These are phyloP conservation scores for Eudemis profundana DNA, from an alignment of 2,888 invertebrate species.

Conservation along the genomic window DNA sequence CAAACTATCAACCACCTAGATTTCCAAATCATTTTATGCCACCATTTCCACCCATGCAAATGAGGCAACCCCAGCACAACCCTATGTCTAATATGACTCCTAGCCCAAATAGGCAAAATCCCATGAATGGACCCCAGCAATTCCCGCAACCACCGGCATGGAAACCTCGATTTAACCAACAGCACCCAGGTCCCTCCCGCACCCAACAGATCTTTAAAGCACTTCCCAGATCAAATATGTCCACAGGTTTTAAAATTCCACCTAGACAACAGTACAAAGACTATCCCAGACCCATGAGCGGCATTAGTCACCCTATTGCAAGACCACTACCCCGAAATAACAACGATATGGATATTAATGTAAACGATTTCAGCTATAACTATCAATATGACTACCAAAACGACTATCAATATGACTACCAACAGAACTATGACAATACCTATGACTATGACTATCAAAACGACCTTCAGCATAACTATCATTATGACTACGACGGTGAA, in stretches of 20 bases:
- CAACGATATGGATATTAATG: slow-evolving; percentile 1
- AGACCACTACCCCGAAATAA: slow-evolving; percentile 33
- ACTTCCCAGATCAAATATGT: slow-evolving; percentile 2
- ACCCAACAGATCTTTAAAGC: slow-evolving; percentile 29
- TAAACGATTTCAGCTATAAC: slow-evolving; percentile 2
- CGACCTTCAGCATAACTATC: too few relatives aligned
- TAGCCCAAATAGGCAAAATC: too few relatives aligned
- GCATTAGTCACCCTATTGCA: slow-evolving; percentile 30
- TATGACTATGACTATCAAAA: too few relatives aligned
- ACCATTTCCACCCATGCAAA: too few relatives aligned
- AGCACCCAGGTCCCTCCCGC: neutral
- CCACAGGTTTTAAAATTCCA: neutral
- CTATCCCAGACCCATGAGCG: slow-evolving; percentile 41
- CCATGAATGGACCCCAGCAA: neutral
- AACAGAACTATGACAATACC: too few relatives aligned
- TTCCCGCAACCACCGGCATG: neutral
- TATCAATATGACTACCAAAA: slow-evolving; percentile 9
- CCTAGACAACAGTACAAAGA: neutral
- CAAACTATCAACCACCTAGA: neutral
- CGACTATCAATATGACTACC: too few relatives aligned
- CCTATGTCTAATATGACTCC: too few relatives aligned
- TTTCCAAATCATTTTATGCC: too few relatives aligned
- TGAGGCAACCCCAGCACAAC: too few relatives aligned
- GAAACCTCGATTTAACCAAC: neutral
- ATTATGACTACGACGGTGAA: too few relatives aligned